Evolutionary conservation across 2,797 vertebrate genomes (phyloP), one percentile per base, ranked within the genome.

Genomic region (Emydoidea blandingii): DNA sequence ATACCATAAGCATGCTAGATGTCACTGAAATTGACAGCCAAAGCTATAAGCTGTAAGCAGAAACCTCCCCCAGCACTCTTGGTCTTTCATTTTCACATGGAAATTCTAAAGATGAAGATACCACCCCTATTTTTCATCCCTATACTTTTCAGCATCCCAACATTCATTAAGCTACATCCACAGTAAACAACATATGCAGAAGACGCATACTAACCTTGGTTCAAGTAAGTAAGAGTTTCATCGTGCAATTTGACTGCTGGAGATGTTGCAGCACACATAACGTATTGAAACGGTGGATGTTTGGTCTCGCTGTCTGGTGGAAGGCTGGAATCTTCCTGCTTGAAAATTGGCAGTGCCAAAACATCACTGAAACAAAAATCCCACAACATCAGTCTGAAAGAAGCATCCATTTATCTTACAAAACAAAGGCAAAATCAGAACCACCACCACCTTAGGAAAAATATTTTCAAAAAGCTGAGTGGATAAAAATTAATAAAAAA

Each of bases 161-260:
- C 25, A 5, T 79, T 65, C 54, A 79, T 65, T 78, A 76, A 91
- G 50, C 14, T 81, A 8, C n/a, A 49, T 23, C n/a, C 56, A 56
- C 54, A 31, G 4, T 1, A 83, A 25, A 34, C 44, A 85, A 62
- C 6, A 11, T 2, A 29, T 0, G 1, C n/a, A 88, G 5, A 76
- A 19, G 34, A 81, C 23, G 4, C 5, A 53, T 56, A 95, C 98
- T 94, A 95, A 99, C 99, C 99, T 99, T 99, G 99, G 98, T 99
- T 99, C 97, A 99, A 98, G 98, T 99, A 99, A 47, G 99, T 99
- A 96, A 99, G 99, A 4, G 99, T 99, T 98, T 99, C 99, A 82
- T 99, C 99, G 0, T 99, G 99, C 92, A 99, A 97, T 96, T 99
- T 99, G 86, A 99, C 98, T 72, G 99, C 99, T 15, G 99, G 99